These are phyloP conservation scores for Halotydeus destructor DNA, from an alignment of 1,140 invertebrate genomes.

Conservation along the genomic window DNA sequence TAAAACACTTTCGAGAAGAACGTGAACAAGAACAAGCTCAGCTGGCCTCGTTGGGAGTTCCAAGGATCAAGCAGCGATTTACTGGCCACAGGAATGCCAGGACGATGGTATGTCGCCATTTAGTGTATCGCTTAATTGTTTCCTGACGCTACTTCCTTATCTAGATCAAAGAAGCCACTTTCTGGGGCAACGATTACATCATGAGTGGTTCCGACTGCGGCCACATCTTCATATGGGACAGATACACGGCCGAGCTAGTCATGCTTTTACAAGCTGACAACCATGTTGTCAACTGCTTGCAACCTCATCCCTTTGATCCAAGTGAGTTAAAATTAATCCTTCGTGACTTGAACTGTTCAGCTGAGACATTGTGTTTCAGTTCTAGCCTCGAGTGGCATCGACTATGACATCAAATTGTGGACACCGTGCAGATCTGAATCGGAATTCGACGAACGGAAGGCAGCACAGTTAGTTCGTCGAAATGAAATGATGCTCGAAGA, in stretches of 20 bases:
- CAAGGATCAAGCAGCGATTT: slow-evolving; percentile 37
- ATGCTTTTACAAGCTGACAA: slow-evolving; percentile 65
- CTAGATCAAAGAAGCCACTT: slow-evolving; percentile 69
- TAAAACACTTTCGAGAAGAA: slow-evolving; percentile 1
- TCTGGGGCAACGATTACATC: slow-evolving; percentile 73
- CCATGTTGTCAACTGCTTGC: slow-evolving; percentile 64
- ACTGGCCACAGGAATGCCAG: slow-evolving; percentile 61
- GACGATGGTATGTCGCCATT: slow-evolving; percentile 25
- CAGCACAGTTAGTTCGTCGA: slow-evolving; percentile 45
- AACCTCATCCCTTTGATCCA: slow-evolving; percentile 57
- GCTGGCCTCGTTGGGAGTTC: slow-evolving; percentile 29
- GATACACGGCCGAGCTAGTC: slow-evolving; percentile 50
- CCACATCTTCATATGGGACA: slow-evolving; percentile 87
- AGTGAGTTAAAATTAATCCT: slow-evolving; percentile 18
- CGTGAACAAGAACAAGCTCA: slow-evolving; percentile 6
- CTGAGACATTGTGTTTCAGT: slow-evolving; percentile 24
- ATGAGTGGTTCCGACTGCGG: slow-evolving; percentile 85
- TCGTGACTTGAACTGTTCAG: slow-evolving; percentile 2
- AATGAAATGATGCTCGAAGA: slow-evolving; percentile 73
- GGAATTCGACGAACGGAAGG: background rate
- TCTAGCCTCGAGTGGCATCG: slow-evolving; percentile 66
- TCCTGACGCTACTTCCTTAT: too few species aligned
- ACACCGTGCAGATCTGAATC: slow-evolving; percentile 36
- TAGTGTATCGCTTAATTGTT: too few species aligned
- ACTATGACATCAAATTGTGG: slow-evolving; percentile 75